Evolutionary conservation across 2,113 vertebrate species (phyloP), one percentile per base, ranked within the genome.

Genomic region (Notothenia coriiceps): DNA sequence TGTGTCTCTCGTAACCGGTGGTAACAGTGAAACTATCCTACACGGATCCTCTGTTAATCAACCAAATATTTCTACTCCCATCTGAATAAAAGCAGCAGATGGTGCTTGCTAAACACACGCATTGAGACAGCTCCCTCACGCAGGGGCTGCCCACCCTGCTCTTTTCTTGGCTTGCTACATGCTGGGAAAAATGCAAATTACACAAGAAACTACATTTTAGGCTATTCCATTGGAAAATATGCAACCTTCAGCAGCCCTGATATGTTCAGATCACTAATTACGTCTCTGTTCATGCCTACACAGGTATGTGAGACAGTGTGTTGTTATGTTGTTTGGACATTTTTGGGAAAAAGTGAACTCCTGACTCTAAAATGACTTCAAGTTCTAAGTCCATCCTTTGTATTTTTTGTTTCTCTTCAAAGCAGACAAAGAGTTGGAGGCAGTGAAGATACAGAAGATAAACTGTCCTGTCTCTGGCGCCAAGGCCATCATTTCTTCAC

Each of bases 11-110:
- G 74, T 86, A 84, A 80, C 68, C 18, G 66, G 69, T 60, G 71
- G 70, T 89, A 84, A 76, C 79, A 77, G 57, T 81, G 74, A 35
- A 20, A 73, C 82, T 65, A 89, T 89, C 84, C 71, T 80, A 82
- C 76, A 79, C 81, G 85, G 80, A 89, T 90, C 75, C 72, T 78
- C 69, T 86, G 74, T 82, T 88, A 88, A 94, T 90, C 84, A 89
- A 90, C 87, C 82, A 89, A 92, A 91, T 87, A 94, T 89, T 90
- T 89, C 74, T 78, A 80, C 87, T 90, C 90, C 88, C 83, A 57
- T 79, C 82, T 84, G 70, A 90, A 80, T 90, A 84, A 92, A 90
- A 74, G 85, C 80, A 89, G 87, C 90, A 92, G 91, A 91, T 93
- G 91, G 91, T 87, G 88, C 78, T 88, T 74, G 77, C 81, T 87